phyloP scores from a whole-genome alignment of 2,888 invertebrate species.

The Drosophila helvetica region DNA sequence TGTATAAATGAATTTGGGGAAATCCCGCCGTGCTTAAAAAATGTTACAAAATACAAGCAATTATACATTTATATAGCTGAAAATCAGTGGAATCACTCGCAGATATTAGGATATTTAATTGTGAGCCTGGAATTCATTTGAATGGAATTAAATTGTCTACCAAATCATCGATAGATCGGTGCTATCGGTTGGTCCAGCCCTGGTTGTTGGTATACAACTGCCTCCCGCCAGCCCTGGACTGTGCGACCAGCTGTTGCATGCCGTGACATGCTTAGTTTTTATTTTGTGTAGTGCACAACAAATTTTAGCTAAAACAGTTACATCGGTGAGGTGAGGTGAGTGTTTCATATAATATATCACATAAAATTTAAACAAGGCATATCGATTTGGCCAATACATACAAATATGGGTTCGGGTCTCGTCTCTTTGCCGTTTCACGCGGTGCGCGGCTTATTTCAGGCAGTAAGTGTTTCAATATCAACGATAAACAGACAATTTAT shows the following conservation, averaged over 20 bases:
- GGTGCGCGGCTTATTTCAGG: not conserved
- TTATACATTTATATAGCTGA: not conserved
- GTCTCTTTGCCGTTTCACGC: not conserved
- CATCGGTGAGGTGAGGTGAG: conserved; percentile 41
- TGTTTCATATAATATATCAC: conserved; percentile 24
- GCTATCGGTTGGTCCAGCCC: too few species aligned
- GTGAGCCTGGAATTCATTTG: too few species aligned
- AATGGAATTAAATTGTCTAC: too few species aligned
- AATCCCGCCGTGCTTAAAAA: not conserved
- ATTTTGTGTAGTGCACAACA: conserved; percentile 35
- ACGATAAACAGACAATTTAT: not conserved
- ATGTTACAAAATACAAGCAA: not conserved
- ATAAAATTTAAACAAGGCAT: conserved; percentile 35
- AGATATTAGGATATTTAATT: too few species aligned
- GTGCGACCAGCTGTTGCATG: conserved; percentile 64
- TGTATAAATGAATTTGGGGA: not conserved
- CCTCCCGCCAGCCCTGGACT: too few species aligned
- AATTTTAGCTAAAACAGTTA: not conserved
- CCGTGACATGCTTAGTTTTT: conserved; percentile 47
- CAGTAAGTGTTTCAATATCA: not conserved
- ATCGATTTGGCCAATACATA: not conserved
- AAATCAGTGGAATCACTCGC: not conserved
- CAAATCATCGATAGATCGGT: too few species aligned
- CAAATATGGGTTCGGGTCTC: not conserved
- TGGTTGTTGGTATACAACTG: too few species aligned